phyloP scores from a whole-genome alignment of 2,888 invertebrate species.

The Metacarcinus magister region DNA sequence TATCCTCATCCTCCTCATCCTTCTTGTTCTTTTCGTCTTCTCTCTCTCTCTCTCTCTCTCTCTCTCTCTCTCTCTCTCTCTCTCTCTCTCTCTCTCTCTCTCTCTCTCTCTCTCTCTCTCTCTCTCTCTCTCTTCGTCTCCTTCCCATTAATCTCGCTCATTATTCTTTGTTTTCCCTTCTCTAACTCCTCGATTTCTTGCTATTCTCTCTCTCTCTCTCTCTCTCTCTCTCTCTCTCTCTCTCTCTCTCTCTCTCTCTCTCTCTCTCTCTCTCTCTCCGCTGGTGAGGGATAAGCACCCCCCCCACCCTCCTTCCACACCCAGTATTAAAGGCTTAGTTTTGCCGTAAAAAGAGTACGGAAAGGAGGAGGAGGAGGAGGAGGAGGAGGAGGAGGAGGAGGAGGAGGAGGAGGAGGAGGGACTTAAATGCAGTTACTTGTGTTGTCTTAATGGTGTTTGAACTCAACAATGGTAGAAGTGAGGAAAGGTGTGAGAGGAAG shows the following conservation, averaged over 20 bases:
- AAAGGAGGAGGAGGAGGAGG: not conserved
- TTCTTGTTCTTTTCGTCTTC: too few relatives aligned
- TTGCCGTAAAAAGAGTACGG: not conserved
- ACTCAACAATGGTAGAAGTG: slow-evolving; percentile 29
- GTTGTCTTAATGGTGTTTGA: not conserved
- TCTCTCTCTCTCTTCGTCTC: not conserved
- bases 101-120: not conserved
- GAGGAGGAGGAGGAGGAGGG: slow-evolving; percentile 42
- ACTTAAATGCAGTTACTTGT: not conserved
- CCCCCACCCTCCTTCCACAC: not conserved
- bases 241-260: slow-evolving; percentile 59
- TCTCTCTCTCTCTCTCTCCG: slow-evolving; percentile 63
- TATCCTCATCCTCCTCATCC: not conserved
- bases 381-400: slow-evolving; percentile 23
- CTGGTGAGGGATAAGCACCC: not conserved
- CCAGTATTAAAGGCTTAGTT: slow-evolving; percentile 38
- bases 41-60: not conserved
- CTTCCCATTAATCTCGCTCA: not conserved
- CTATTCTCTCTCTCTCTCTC: not conserved
- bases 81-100: not conserved
- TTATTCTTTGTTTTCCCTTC: not conserved
- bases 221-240: slow-evolving; percentile 66
- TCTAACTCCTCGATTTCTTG: not conserved
- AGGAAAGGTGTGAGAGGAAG: not conserved
- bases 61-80: not conserved